Evolutionary conservation across 2,888 invertebrate species (phyloP).

Genomic region (Cordylochernes scorpioides): DNA sequence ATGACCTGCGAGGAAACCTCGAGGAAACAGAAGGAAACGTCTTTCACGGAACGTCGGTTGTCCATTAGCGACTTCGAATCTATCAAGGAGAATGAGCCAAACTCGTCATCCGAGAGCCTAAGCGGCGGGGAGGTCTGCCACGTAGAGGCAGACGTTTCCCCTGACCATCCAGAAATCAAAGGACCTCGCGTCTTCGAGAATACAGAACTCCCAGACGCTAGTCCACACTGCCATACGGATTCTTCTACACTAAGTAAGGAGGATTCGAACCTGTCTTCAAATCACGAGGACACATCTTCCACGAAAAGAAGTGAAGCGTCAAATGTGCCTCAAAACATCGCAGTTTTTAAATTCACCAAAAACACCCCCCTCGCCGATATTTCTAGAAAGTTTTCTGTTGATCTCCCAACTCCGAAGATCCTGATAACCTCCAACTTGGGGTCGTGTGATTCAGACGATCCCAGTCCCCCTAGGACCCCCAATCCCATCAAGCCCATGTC

Average conservation of each 20-base stretch:
- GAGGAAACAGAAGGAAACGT: not conserved
- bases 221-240: not conserved
- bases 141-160: conserved; percentile 9
- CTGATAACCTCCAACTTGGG: conserved; percentile 47
- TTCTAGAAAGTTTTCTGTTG: conserved; percentile 13
- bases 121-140: conserved; percentile 7
- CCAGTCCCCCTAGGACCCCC: conserved; percentile 30
- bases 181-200: conserved; percentile 4
- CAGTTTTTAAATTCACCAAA: no score
- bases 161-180: conserved; percentile 2
- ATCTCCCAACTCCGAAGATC: conserved; percentile 16
- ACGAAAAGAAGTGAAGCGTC: no score
- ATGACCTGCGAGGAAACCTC: no score
- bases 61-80: conserved; percentile 9
- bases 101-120: conserved; percentile 11
- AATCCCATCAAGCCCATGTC: conserved; percentile 21
- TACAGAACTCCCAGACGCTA: conserved; percentile 1
- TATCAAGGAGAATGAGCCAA: conserved; percentile 11
- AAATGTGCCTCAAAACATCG: no score
- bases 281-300: not conserved
- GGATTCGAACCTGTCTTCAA: not conserved
- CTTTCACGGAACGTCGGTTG: conserved; percentile 1
- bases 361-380: not conserved
- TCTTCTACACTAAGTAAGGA: no score
- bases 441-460: conserved; percentile 43